These are phyloP conservation scores for Enteromius anoplus DNA, from an alignment of 2,797 vertebrate species.

Conservation along the genomic window DNA sequence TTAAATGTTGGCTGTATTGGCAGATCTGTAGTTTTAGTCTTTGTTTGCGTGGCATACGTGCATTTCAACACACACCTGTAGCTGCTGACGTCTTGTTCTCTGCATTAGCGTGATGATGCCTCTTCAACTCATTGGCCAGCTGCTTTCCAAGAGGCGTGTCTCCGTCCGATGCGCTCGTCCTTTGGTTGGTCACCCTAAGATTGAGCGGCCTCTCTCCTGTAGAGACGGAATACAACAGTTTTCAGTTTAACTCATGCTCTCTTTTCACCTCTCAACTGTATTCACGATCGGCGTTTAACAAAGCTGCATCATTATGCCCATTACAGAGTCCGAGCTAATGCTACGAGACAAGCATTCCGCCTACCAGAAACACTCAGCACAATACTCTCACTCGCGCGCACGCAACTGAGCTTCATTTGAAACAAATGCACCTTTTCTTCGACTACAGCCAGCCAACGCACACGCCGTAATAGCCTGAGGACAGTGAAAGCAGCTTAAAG, in stretches of 20 bases:
- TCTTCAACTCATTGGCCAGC: conserved; percentile 88
- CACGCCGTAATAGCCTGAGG: conserved; percentile 23
- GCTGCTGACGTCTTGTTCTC: conserved; percentile 74
- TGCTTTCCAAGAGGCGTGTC: conserved; percentile 87
- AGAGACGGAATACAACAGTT: conserved; percentile 31
- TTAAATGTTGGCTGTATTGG: neutral
- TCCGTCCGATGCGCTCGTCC: conserved; percentile 72
- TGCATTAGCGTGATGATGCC: conserved; percentile 81
- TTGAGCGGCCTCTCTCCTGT: conserved; percentile 92
- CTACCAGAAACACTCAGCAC: conserved; percentile 40
- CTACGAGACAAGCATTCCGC: conserved; percentile 44
- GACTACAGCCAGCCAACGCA: conserved; percentile 43
- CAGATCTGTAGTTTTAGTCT: neutral
- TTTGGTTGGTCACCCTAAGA: conserved; percentile 85
- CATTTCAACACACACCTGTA: conserved; percentile 59
- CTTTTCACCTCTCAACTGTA: conserved; percentile 19
- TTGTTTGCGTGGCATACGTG: neutral
- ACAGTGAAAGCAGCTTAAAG: conserved; percentile 31
- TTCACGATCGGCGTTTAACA: conserved; percentile 2
- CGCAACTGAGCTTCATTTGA: conserved; percentile 37
- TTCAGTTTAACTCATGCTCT: conserved; percentile 12
- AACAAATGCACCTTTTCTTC: conserved; percentile 38
- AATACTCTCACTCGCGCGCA: conserved; percentile 15
- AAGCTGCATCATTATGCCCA: conserved; percentile 13
- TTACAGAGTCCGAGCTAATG: conserved; percentile 7